Evolutionary conservation across 2,888 invertebrate genomes (phyloP).

Genomic region (Dichetophora obliterata): DNA sequence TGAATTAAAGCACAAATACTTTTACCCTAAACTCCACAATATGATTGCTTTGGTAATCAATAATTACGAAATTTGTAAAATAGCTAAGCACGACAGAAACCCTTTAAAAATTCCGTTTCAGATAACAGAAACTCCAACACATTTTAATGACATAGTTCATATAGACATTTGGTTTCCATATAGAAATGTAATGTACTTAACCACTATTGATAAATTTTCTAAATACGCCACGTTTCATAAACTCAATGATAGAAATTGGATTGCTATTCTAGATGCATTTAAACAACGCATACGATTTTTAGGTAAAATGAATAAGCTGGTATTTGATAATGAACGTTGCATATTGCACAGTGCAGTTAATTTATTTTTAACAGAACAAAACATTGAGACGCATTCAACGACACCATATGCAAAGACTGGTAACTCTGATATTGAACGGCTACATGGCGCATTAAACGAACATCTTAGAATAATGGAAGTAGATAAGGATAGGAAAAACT

Average conservation of each 20-base stretch:
- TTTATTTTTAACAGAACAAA: slow-evolving; percentile 34
- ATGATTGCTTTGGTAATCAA: too few species aligned
- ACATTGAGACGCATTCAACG: slow-evolving; percentile 24
- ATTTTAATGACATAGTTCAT: slow-evolving; percentile 50
- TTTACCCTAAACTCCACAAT: slow-evolving; percentile 41
- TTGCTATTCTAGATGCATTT: too few species aligned
- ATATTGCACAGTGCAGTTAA: too few species aligned
- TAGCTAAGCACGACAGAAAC: slow-evolving; percentile 48
- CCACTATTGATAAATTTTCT: slow-evolving; percentile 33
- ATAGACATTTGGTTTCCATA: slow-evolving; percentile 37
- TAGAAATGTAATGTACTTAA: slow-evolving; percentile 27
- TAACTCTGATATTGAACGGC: slow-evolving; percentile 33
- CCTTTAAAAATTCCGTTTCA: slow-evolving; percentile 39
- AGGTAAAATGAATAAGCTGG: too few species aligned
- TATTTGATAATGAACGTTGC: too few species aligned
- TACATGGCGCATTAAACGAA: slow-evolving; percentile 38
- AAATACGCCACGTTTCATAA: slow-evolving; percentile 33
- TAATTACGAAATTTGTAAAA: slow-evolving; percentile 43
- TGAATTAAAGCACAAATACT: slow-evolving; percentile 18
- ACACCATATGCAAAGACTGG: slow-evolving; percentile 35
- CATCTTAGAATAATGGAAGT: slow-evolving; percentile 20
- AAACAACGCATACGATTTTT: too few species aligned
- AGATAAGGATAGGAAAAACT: too few species aligned
- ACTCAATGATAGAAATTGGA: too few species aligned
- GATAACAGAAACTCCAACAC: slow-evolving; percentile 29